Evolutionary conservation across 2,888 invertebrate genomes (phyloP), one percentile per base, ranked within the genome.

Genomic region (Elmis aenea): DNA sequence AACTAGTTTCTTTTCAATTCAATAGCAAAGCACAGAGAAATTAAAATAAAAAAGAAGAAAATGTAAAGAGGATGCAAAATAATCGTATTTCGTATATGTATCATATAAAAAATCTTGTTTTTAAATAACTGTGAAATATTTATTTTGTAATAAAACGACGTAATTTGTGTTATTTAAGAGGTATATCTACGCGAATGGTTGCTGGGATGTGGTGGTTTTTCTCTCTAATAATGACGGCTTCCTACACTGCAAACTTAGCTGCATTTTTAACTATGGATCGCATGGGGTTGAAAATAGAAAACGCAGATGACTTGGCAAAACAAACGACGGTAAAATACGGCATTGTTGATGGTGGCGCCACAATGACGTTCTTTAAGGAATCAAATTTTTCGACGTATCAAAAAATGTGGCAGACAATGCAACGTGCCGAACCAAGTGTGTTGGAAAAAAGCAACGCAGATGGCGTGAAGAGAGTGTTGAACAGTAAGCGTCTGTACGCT

Each of bases 261-360:
- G 94, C 94, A 13, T 94, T 93, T 61, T 73, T 94, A 3, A 94
- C 94, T 1, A 88, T 86, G 57, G 89, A 90, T 20, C 77, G 90
- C 18, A 86, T 89, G 83, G 89, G 87, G 41, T 83, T 84, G 22
- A 87, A 91, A 2, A 93, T 97, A 41, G 85, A 85, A 60, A 85
- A 81, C 55, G 94, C 88, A 1, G 94, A 95, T 59, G 95, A 95
- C 67, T 74, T 97, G 39, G 88, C 92, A 1, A 80, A 83, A 57
- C 96, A 97, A 67, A 89, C 82, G n/a, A 89, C 89, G 68, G 93
- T 97, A 50, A 93, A 94, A 67, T 97, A 94, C 65, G 97, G 97
- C 3, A 85, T 86, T n/a, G 71, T 94, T n/a, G 57, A 64, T 21
- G 87, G 85, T 11, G 97, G 96, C 9, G 88, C 95, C 3, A 96